These are phyloP conservation scores for Daboia siamensis DNA, from an alignment of 2,113 vertebrate species.

Conservation along the genomic window DNA sequence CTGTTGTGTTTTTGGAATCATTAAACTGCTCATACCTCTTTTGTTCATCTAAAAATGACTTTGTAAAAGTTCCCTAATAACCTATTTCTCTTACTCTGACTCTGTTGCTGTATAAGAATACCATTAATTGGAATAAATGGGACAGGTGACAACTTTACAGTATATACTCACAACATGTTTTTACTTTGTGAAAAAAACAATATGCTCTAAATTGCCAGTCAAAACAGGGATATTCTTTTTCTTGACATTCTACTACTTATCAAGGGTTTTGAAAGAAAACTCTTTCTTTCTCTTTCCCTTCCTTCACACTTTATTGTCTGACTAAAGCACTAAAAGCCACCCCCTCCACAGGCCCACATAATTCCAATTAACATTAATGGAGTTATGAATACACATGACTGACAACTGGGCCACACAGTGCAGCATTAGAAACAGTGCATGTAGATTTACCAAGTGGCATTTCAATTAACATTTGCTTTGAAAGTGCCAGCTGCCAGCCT, in stretches of 20 bases:
- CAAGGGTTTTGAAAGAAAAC: slow-evolving; percentile 25
- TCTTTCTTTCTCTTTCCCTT: not conserved
- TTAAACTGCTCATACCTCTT: not conserved
- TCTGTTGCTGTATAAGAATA: not conserved
- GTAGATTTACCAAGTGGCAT: slow-evolving; percentile 1
- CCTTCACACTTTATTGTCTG: not conserved
- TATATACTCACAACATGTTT: not conserved
- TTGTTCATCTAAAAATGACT: not conserved
- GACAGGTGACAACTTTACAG: not conserved
- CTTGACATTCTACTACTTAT: slow-evolving; percentile 25
- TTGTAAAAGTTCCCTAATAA: not conserved
- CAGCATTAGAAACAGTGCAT: not conserved
- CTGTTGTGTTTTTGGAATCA: not conserved
- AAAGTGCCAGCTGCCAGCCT: slow-evolving; percentile 19
- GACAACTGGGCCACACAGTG: not conserved
- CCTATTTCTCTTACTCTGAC: not conserved
- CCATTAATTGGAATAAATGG: not conserved
- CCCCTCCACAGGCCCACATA: slow-evolving; percentile 2
- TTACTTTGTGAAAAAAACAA: not conserved
- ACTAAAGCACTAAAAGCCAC: slow-evolving; percentile 6
- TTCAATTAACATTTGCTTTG: slow-evolving; percentile 34
- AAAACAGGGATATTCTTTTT: slow-evolving; percentile 11
- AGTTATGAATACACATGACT: slow-evolving; percentile 16
- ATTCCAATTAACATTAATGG: slow-evolving; percentile 21
- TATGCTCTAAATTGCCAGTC: slow-evolving; percentile 8